A percentile compares a stretch with the other conserved stretches of the same genome.
Conservation (phyloP, 2,113 vertebrate species). For the Triplophysa dalaica region DNA sequence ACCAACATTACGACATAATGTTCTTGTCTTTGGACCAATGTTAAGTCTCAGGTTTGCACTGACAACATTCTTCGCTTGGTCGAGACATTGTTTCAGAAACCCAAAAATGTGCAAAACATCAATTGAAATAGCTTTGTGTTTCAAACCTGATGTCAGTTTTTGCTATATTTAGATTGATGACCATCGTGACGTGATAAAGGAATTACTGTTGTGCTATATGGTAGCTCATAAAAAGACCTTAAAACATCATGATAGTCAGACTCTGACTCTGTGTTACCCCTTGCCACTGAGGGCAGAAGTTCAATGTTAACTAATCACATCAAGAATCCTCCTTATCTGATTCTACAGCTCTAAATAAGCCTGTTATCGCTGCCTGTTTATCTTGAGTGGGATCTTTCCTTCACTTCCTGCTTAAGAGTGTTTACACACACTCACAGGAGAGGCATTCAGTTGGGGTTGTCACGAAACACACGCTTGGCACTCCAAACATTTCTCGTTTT, state of each 20-base stretch:
- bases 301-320: conserved; percentile 7
- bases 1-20: no score
- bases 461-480: neutral
- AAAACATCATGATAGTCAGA: no score
- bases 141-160: neutral
- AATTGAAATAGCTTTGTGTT: neutral
- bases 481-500: neutral
- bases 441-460: conserved; percentile 29
- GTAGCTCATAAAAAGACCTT: no score
- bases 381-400: conserved; percentile 25
- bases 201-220: no score
- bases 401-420: conserved; percentile 13
- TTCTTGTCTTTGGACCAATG: no score
- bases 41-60: no score
- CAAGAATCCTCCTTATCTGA: neutral
- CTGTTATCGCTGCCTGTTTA: conserved; percentile 19
- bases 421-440: conserved; percentile 30
- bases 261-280: neutral
- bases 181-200: neutral
- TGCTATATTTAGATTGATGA: neutral
- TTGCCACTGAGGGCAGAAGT: neutral
- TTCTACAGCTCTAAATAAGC: neutral
- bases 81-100: conserved; percentile 15
- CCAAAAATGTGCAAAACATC: conserved; percentile 9
- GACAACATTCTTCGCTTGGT: neutral